These are phyloP conservation scores for Scaptomyza caliginosa DNA, from an alignment of 2,888 invertebrate species.

Conservation along the genomic window DNA sequence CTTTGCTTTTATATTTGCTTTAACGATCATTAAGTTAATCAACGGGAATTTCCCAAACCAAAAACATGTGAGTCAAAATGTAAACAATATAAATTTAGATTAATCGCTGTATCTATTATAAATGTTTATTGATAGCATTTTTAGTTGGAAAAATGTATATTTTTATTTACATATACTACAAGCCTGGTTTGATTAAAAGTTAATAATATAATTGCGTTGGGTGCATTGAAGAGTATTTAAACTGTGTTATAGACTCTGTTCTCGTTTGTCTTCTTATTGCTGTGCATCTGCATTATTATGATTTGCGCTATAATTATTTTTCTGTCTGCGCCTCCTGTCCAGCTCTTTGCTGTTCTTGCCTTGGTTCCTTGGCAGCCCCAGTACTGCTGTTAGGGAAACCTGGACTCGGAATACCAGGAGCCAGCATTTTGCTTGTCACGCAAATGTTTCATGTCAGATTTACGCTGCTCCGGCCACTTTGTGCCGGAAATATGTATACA, in stretches of 20 bases:
- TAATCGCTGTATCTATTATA: too few species aligned
- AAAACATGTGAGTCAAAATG: too few species aligned
- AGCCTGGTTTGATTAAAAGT: too few species aligned
- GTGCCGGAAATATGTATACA: conserved; percentile 36
- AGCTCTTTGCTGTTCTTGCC: not conserved
- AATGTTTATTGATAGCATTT: too few species aligned
- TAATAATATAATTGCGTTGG: too few species aligned
- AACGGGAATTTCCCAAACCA: too few species aligned
- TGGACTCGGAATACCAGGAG: conserved; percentile 13
- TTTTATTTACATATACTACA: too few species aligned
- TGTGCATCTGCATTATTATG: conserved; percentile 47
- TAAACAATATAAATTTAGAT: too few species aligned
- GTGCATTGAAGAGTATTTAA: conserved; percentile 19
- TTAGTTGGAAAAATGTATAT: too few species aligned
- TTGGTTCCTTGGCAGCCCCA: conserved; percentile 11
- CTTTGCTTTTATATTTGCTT: too few species aligned
- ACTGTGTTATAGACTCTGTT: not conserved
- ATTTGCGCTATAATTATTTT: conserved; percentile 64
- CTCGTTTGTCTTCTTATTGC: conserved; percentile 2
- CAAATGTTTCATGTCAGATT: conserved; percentile 76
- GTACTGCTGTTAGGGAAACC: conserved; percentile 1
- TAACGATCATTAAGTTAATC: too few species aligned
- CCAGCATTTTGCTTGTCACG: conserved; percentile 70
- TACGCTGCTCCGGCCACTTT: conserved; percentile 64
- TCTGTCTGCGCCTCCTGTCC: conserved; percentile 13